phyloP scores from a whole-genome alignment of 2,797 vertebrate species.

The Apodemus agrarius region DNA sequence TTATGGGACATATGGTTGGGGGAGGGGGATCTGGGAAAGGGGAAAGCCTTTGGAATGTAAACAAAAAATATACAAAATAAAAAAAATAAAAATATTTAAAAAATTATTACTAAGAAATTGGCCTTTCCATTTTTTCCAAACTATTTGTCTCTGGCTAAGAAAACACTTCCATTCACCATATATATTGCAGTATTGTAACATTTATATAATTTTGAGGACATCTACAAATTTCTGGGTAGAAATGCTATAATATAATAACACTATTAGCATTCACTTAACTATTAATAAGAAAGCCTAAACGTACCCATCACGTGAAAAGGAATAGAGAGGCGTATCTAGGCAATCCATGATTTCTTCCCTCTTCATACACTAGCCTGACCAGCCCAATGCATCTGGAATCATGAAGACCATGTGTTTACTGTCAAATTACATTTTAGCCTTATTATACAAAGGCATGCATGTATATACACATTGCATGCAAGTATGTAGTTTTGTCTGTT shows the following conservation, averaged over 20 bases:
- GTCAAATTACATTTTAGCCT: background rate
- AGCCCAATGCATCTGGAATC: too few relatives aligned
- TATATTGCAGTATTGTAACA: background rate
- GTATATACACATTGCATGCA: background rate
- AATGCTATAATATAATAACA: background rate
- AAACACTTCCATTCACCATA: background rate
- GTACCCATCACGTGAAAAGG: background rate
- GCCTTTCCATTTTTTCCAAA: background rate
- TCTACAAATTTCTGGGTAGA: background rate
- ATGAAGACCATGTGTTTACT: background rate
- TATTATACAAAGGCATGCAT: background rate
- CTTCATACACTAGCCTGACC: background rate
- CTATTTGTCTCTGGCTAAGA: background rate
- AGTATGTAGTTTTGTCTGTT: background rate
- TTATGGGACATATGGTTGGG: too few relatives aligned
- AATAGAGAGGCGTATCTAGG: background rate
- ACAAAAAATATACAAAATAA: too few relatives aligned
- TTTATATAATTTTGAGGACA: background rate
- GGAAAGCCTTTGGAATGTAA: too few relatives aligned
- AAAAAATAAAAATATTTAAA: too few relatives aligned
- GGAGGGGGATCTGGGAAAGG: too few relatives aligned
- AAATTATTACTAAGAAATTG: background rate
- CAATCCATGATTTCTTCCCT: background rate
- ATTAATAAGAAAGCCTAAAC: background rate
- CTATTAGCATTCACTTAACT: background rate